Base-by-base conservation (phyloP, 2,797 vertebrate genomes). In the Acanthopagrus latus region DNA sequence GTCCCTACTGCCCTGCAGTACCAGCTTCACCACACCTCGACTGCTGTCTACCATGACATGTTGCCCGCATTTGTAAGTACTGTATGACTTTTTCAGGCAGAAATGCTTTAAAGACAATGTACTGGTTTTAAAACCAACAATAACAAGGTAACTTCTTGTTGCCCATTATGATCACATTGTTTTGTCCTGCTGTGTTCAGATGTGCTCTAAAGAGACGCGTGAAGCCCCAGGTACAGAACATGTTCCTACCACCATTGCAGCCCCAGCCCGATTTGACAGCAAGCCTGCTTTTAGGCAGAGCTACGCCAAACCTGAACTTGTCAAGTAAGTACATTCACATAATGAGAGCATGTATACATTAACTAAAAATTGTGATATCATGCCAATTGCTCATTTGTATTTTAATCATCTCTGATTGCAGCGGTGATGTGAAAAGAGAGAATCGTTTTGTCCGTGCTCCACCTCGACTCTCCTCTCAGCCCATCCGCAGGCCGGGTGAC, bases 31-130 rank as follows among this genome's bases (percentile, higher is more conserved):
- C 97, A 99, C 94, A 97, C 97, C 81, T 97, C 97, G 5, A 97
- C 96, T 74, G 97, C 97, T 0, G 96, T 96, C 0, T 99, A 99
- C 95, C 98, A 99, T 56, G 98, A 99, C 91, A 99, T 99, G 98
- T 95, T 99, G 73, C 98, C 98, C 78, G 98, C 98, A 84, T 99
- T 99, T 92, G 98, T 99, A 92, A 97, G 97, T 96, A 58, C n/a
- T 13, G 43, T 12, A 6, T 11, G 10, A 64, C 23, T 57, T 2
- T 5, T 51, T 25, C 8, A 46, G n/a, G 21, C 3, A 2, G 58
- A 52, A 69, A 62, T 14, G 3, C 43, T 27, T 57, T 2, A 18
- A 47, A 56, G 14, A 29, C 46, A 14, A 2, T 20, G 1, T n/a
- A 21, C 11, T 55, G 44, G 11, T 41, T 51, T 72, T 12, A 8